Evolutionary conservation across 2,888 invertebrate genomes (phyloP), one percentile per base, ranked within the genome.

Genomic region (Dolomedes plantarius): DNA sequence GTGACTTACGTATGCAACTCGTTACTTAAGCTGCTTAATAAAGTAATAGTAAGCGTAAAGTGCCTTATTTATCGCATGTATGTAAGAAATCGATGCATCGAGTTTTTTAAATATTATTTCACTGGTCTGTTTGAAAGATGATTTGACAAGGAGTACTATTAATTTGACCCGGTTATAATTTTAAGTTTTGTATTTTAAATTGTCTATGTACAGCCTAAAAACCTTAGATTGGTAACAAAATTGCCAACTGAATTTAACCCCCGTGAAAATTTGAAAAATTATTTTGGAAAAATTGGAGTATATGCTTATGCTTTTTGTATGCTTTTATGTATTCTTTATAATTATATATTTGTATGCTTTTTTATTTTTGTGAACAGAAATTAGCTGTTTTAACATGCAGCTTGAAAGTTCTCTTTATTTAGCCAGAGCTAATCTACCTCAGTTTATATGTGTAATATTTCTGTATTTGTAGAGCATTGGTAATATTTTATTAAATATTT

Each of bases 401-500:
- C 41, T 31, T 41, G 50, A 27, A 29, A 56, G 31, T 74, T 67
- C 28, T 76, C 31, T 27, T 19, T 50, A 19, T 65, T 69, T n/a
- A 56, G n/a, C 46, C 41, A 67, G 28, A 72, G 19, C 29, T 65
- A 16, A 76, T 69, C 71, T 77, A 41, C 72, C 73, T 78, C 67
- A 67, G 32, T 85, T 78, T 32, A 65, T 85, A 68, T 83, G 77
- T 77, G 68, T 80, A 75, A 27, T 46, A 46, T 46, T 46, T n/a
- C n/a, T 69, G 46, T 68, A 39, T 72, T n/a, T 67, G 46, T 77
- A 77, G 71, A 83, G 82, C 65, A 83, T 62, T 6, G 39, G 62
- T 41, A 71, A 73, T 77, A 77, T 77, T 76, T 85, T 36, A 83
- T 69, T 77, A 81, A 85, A 85, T 77, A 85, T 77, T 77, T 82